These are phyloP conservation scores for Noctua janthe DNA, from an alignment of 2,888 invertebrate genomes.

Conservation along the genomic window DNA sequence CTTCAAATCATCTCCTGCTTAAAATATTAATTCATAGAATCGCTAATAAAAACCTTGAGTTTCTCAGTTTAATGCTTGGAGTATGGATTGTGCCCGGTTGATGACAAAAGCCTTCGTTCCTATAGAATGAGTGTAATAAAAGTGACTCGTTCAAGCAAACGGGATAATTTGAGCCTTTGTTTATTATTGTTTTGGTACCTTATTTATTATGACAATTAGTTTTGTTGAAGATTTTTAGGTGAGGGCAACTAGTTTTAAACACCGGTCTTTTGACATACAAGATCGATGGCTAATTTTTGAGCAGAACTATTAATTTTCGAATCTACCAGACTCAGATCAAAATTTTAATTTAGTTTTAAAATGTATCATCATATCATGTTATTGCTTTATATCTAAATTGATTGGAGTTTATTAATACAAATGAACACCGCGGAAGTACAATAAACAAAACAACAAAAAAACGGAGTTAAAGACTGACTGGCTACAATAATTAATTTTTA, in stretches of 20 bases:
- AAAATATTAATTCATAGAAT: neutral
- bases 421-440: constrained; percentile 35
- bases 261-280: neutral
- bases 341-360: neutral
- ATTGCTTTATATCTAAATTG: constrained; percentile 6
- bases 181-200: neutral
- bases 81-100: neutral
- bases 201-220: constrained; percentile 11
- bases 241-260: constrained; percentile 28
- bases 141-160: neutral
- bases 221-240: constrained; percentile 4
- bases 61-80: neutral
- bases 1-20: neutral
- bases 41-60: constrained; percentile 18
- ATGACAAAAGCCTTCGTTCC: neutral
- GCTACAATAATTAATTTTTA: neutral
- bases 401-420: constrained; percentile 33
- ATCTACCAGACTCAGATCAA: neutral
- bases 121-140: neutral
- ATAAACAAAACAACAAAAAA: neutral
- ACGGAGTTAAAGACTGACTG: neutral
- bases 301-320: neutral
- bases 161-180: neutral
- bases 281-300: neutral
- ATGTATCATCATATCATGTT: neutral